phyloP scores from a whole-genome alignment of 2,888 invertebrate genomes.

The Oeneis ivallda region DNA sequence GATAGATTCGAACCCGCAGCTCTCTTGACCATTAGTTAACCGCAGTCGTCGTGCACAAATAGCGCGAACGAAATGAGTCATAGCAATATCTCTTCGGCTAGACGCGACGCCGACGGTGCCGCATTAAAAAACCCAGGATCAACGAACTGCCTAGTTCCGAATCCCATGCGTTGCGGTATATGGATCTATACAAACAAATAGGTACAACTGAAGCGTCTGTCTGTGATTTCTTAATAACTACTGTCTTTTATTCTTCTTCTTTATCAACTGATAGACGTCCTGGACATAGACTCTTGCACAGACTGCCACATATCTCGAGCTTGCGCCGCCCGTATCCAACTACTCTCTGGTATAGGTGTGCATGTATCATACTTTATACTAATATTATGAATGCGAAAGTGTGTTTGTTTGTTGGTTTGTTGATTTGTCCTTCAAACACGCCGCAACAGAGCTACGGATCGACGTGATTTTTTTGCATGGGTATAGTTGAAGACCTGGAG shows the following conservation, averaged over 20 bases:
- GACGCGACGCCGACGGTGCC: slow-evolving; percentile 48
- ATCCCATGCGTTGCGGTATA: slow-evolving; percentile 53
- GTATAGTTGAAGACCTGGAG: too few relatives aligned
- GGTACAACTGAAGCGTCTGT: background rate
- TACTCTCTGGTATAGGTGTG: too few relatives aligned
- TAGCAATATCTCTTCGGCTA: slow-evolving; percentile 53
- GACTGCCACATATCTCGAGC: too few relatives aligned
- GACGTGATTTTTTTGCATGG: too few relatives aligned
- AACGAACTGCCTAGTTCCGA: slow-evolving; percentile 70
- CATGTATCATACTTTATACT: too few relatives aligned
- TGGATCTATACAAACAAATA: slow-evolving; percentile 40
- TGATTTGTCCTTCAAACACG: too few relatives aligned
- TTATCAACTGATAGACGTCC: too few relatives aligned
- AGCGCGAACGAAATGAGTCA: slow-evolving; percentile 41
- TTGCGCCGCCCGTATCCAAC: too few relatives aligned
- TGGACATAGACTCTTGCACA: too few relatives aligned
- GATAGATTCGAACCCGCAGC: background rate
- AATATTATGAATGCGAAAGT: too few relatives aligned
- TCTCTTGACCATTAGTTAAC: background rate
- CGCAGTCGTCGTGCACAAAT: slow-evolving; percentile 22
- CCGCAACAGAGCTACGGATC: too few relatives aligned
- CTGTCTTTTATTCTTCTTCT: background rate
- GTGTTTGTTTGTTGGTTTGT: too few relatives aligned
- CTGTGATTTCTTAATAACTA: background rate
- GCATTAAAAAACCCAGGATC: slow-evolving; percentile 60